Evolutionary conservation across 2,113 vertebrate species (phyloP), one percentile per base, ranked within the genome.

Genomic region (Psittacula cyanocephala): DNA sequence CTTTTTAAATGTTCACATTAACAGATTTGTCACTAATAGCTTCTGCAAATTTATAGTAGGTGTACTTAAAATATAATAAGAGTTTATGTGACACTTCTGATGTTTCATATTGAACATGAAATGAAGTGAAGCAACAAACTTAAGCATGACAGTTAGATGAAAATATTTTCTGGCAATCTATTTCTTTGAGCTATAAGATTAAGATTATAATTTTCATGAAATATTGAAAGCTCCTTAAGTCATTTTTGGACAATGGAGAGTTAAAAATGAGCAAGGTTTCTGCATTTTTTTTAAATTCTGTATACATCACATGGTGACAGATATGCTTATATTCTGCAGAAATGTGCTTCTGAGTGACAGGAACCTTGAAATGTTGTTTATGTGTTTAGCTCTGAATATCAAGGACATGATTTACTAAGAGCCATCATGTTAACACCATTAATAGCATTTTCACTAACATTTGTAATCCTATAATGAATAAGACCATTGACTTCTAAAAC

Each of bases 341-440:
- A 97, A 91, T 89, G 25, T 89, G 41, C 10, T 75, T 95, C 96
- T 96, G 96, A 94, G 88, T 95, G 97, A 95, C 94, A 95, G 91
- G 67, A 96, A 85, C 93, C 96, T 95, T 97, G 88, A 92, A 97
- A 97, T 17, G 22, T 81, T 92, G 71, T 96, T 97, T 97, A 93
- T 90, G 68, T 91, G 89, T 94, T 96, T 97, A 94, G 96, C 95
- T 98, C 75, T 86, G 86, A 96, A 82, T 96, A 91, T 95, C 93
- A 92, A 97, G 75, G 85, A 86, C 79, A 91, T 91, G 91, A 95
- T 97, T 91, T 93, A 94, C 63, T 90, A 88, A 59, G 75, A 97
- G 37, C 63, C 79, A 96, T 91, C 75, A 85, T 93, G 92, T 97
- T 97, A 97, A 93, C 95, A 96, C 89, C 87, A 95, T 96, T 97